These are phyloP conservation scores for Mastomys natalensis DNA, from an alignment of 2,113 vertebrate species.

Conservation along the genomic window DNA sequence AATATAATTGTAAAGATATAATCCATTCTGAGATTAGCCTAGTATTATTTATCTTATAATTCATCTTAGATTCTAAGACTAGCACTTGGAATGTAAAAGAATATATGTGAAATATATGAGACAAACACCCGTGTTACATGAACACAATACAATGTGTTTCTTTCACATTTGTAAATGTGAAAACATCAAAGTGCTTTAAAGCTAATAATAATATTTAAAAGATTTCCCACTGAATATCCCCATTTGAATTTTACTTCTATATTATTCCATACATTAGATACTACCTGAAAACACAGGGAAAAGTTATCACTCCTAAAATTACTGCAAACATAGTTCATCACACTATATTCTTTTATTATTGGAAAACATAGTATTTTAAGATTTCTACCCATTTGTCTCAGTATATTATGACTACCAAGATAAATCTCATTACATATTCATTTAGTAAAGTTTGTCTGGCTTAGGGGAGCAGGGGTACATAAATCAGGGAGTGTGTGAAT, in stretches of 20 bases:
- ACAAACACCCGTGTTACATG: neutral
- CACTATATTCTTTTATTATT: slow-evolving; percentile 39
- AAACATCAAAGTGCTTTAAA: neutral
- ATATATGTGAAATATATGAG: neutral
- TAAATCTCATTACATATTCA: neutral
- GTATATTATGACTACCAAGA: neutral
- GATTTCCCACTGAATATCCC: neutral
- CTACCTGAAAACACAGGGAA: slow-evolving; percentile 37
- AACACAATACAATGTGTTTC: neutral
- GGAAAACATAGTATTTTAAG: neutral
- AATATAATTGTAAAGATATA: neutral
- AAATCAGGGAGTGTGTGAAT: neutral
- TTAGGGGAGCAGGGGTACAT: neutral
- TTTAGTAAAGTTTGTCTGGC: neutral
- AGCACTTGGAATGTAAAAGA: neutral
- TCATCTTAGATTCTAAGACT: neutral
- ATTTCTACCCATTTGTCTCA: neutral
- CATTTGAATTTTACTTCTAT: neutral
- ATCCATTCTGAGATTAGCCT: neutral
- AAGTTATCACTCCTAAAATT: slow-evolving; percentile 60
- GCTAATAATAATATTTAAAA: neutral
- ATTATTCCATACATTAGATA: slow-evolving; percentile 4
- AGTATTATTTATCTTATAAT: neutral
- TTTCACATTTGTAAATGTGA: slow-evolving; percentile 18
- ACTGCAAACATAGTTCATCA: slow-evolving; percentile 65